These are phyloP conservation scores for Pseudomyrmex flavicornis DNA, from an alignment of 1,140 invertebrate genomes.

Conservation along the genomic window DNA sequence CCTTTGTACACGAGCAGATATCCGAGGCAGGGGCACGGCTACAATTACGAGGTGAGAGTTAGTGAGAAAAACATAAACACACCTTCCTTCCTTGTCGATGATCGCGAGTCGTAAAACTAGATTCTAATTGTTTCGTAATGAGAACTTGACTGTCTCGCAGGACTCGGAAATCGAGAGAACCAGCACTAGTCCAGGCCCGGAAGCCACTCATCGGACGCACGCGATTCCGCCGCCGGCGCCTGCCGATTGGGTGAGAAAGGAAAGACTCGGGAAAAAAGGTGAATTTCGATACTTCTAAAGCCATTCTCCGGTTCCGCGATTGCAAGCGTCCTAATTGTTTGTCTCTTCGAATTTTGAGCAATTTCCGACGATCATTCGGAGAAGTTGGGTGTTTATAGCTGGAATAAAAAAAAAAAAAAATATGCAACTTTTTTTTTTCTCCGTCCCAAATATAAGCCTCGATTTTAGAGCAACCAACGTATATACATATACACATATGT, in stretches of 20 bases:
- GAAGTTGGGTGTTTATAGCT: neutral
- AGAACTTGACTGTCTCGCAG: conserved; percentile 69
- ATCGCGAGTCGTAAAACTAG: too few species aligned
- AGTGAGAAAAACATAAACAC: neutral
- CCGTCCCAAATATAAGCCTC: neutral
- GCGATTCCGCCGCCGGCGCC: conserved; percentile 86
- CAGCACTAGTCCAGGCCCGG: conserved; percentile 84
- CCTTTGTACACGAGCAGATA: conserved; percentile 88
- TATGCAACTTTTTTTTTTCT: neutral
- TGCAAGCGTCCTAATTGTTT: neutral
- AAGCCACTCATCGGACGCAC: conserved; percentile 83
- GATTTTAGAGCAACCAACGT: conserved; percentile 11
- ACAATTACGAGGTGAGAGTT: conserved; percentile 82
- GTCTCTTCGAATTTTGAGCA: neutral
- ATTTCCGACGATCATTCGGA: neutral
- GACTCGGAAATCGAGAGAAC: conserved; percentile 84
- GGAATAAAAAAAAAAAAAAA: neutral
- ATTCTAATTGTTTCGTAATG: neutral
- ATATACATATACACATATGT: neutral
- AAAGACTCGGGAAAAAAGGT: conserved; percentile 96
- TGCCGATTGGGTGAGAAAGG: conserved; percentile 93
- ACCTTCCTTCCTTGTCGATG: neutral
- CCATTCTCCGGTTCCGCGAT: conserved; percentile 20
- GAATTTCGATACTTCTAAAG: conserved; percentile 97
- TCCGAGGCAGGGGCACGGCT: conserved; percentile 81